These are phyloP conservation scores for Bubo scandiacus DNA, from an alignment of 2,113 vertebrate genomes.

Conservation along the genomic window DNA sequence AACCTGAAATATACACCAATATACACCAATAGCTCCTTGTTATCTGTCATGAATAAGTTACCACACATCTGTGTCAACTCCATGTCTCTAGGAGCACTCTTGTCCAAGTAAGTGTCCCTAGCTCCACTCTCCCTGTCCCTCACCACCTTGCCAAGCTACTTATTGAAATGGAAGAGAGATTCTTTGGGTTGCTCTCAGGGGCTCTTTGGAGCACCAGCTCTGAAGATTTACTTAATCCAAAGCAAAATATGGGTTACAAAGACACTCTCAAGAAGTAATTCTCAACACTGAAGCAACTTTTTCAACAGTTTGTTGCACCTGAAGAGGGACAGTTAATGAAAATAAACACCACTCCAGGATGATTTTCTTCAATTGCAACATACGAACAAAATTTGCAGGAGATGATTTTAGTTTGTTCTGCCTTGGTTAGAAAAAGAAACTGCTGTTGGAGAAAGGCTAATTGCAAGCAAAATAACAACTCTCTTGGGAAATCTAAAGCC, in stretches of 20 bases:
- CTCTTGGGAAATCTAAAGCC: slow-evolving; percentile 22
- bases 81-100: background rate
- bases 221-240: background rate
- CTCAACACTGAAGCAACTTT: background rate
- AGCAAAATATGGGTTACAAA: background rate
- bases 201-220: background rate
- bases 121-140: background rate
- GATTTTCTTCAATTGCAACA: background rate
- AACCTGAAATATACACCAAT: no score
- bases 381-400: background rate
- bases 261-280: background rate
- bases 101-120: background rate
- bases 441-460: slow-evolving; percentile 39
- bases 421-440: background rate
- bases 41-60: background rate
- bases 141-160: background rate
- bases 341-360: background rate
- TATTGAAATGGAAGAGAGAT: background rate
- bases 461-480: slow-evolving; percentile 25
- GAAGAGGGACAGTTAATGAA: background rate
- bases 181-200: background rate
- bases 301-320: background rate
- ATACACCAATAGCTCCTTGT: background rate
- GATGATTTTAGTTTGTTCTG: background rate
- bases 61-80: background rate